A percentile compares a stretch with the other conserved stretches of the same genome.
These are phyloP conservation scores for Pangasius krempfi DNA, from an alignment of 2,797 vertebrate species.

Conservation along the genomic window DNA sequence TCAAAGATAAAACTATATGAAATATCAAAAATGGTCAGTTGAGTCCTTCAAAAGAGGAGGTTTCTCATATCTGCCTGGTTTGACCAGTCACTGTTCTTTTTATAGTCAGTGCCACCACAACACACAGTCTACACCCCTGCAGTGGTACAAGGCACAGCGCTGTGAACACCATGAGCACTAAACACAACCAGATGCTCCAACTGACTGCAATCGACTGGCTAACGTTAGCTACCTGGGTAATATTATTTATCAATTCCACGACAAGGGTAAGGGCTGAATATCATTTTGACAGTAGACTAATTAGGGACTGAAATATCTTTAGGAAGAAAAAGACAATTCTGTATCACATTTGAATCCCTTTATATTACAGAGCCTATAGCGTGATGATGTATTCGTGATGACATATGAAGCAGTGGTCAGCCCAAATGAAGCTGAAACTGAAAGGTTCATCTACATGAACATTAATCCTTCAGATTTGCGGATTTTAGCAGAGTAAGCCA, in stretches of 20 bases:
- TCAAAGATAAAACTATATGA: neutral
- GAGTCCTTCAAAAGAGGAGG: too few species aligned
- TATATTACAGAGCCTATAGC: neutral
- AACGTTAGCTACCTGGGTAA: neutral
- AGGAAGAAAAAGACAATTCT: neutral
- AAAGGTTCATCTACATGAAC: neutral
- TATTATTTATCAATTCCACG: neutral
- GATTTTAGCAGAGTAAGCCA: neutral
- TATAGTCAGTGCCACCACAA: slow-evolving; percentile 5
- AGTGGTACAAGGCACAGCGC: neutral
- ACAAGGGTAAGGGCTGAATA: too few species aligned
- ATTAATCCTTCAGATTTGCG: neutral
- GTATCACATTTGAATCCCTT: neutral
- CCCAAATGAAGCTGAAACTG: neutral
- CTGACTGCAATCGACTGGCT: neutral
- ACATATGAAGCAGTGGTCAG: neutral
- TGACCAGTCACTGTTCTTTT: neutral
- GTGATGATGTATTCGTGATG: neutral
- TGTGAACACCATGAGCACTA: neutral
- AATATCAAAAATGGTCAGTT: neutral
- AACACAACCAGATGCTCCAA: slow-evolving; percentile 1
- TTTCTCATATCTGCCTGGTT: neutral
- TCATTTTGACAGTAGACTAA: neutral
- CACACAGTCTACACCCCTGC: neutral
- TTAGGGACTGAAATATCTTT: neutral